Evolutionary conservation across 1,140 invertebrate species (phyloP).

Genomic region (Heliothis virescens): DNA sequence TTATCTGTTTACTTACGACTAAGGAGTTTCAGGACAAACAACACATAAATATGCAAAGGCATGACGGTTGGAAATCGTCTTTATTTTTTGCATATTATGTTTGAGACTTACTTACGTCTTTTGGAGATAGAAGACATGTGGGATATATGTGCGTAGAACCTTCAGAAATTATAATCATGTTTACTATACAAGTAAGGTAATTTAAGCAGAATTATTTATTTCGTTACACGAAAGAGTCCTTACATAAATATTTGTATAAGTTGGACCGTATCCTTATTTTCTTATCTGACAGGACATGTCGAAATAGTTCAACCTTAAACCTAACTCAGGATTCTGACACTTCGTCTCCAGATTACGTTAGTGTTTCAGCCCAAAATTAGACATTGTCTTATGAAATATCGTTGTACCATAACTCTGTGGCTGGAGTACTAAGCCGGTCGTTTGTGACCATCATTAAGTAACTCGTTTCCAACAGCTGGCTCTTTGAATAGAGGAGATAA

Average conservation of each 20-base stretch:
- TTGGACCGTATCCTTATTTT: no score
- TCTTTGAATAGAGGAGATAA: slow-evolving; percentile 21
- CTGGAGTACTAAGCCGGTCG: neutral
- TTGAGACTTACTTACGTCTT: neutral
- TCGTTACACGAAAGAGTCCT: no score
- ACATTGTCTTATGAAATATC: slow-evolving; percentile 34
- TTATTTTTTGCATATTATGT: slow-evolving; percentile 3
- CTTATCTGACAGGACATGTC: neutral
- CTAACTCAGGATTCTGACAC: neutral
- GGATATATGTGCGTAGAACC: no score
- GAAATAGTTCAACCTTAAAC: neutral
- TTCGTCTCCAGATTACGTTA: neutral
- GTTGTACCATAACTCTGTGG: slow-evolving; percentile 11
- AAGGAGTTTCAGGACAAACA: slow-evolving; percentile 35
- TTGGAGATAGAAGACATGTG: neutral
- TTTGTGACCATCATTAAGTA: slow-evolving; percentile 38
- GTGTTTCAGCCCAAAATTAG: neutral
- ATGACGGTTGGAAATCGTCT: slow-evolving; percentile 10
- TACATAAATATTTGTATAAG: no score
- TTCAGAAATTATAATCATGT: no score
- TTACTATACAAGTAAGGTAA: no score
- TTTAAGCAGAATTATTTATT: no score
- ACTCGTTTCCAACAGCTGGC: slow-evolving; percentile 24
- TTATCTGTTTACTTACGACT: slow-evolving; percentile 56
- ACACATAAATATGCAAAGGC: neutral